Base-by-base conservation (phyloP, 2,888 invertebrate genomes). In the Agonopterix heracliana region DNA sequence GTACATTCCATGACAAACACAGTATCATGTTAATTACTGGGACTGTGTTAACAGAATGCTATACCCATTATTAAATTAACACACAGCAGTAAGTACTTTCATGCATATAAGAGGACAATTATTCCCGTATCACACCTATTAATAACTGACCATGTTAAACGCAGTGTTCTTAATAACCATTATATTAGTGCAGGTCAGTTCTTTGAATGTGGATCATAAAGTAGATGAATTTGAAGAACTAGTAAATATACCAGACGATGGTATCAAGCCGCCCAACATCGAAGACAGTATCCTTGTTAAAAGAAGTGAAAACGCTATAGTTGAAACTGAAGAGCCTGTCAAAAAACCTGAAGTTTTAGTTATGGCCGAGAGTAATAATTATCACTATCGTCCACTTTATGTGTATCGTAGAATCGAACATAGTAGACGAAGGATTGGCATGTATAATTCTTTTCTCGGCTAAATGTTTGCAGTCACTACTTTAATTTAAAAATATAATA, bases 381-480 rank as follows among this genome's bases (percentile, higher is more conserved):
- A 26, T 7, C 45, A 74, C 0, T 87, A 84, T 62, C 71, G 78
- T 47, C 87, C 87, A 0, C 67, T 85, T 13, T 86, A 71, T 54
- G 76, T 78, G 0, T 87, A 87, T 45, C 74, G 78, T 66, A 78
- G 63, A 59, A 78, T 87, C 38, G 81, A 81, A 53, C 86, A 87
- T 42, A 82, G 71, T 49, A 87, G 80, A 64, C 65, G 79, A 51
- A 74, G 81, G 56, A 82, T 87, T 5, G 83, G 74, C 34, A 83
- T 86, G 82, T 86, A 63, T 46, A 86, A 86, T 56, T 65, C 87
- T 9, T 87, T 87, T 60, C 81, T 78, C 54, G 87, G 87, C 59
- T 86, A 81, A 57, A 14, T 38, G 38, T 9, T 1, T 5, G 26
- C 26, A 26, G 26, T 26, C 17, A 17, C 2, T 17, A 4, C 3